Percentiles rank a stretch among this genome's conserved stretches.
Evolutionary conservation across 2,113 vertebrate species (phyloP).

Genomic region (Pangasianodon gigas): DNA sequence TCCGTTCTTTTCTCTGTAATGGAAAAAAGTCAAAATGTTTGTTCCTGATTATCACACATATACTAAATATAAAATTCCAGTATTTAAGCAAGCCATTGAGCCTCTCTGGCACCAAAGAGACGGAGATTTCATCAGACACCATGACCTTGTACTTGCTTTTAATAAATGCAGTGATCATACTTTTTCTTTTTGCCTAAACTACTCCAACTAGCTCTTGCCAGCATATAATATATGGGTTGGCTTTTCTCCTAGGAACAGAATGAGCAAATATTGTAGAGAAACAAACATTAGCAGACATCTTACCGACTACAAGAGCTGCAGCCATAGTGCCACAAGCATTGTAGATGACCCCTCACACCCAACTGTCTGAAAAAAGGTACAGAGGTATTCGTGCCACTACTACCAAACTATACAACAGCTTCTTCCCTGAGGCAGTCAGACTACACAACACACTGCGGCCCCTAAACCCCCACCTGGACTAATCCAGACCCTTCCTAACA

Average conservation of each 20-base stretch:
- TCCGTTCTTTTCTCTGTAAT: neutral
- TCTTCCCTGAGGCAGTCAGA: neutral
- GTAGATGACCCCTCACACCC: neutral
- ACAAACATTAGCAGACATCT: neutral
- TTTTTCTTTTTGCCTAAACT: neutral
- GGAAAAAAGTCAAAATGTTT: neutral
- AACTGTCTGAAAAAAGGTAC: neutral
- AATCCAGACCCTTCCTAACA: neutral
- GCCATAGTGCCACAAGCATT: neutral
- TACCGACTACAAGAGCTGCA: neutral
- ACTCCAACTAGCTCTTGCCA: neutral
- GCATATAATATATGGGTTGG: slow-evolving; percentile 4
- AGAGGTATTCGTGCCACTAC: neutral
- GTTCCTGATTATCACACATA: neutral
- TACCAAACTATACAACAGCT: neutral
- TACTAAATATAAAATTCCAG: neutral
- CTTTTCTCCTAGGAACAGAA: neutral
- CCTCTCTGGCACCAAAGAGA: slow-evolving; percentile 9
- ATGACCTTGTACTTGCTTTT: slow-evolving; percentile 24
- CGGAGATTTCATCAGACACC: slow-evolving; percentile 33
- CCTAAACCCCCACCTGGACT: neutral
- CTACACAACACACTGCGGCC: neutral
- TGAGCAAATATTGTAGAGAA: neutral
- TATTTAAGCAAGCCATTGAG: neutral
- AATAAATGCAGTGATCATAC: neutral